Evolutionary conservation across 2,888 invertebrate genomes (phyloP).

Genomic region (Coremacera marginata): DNA sequence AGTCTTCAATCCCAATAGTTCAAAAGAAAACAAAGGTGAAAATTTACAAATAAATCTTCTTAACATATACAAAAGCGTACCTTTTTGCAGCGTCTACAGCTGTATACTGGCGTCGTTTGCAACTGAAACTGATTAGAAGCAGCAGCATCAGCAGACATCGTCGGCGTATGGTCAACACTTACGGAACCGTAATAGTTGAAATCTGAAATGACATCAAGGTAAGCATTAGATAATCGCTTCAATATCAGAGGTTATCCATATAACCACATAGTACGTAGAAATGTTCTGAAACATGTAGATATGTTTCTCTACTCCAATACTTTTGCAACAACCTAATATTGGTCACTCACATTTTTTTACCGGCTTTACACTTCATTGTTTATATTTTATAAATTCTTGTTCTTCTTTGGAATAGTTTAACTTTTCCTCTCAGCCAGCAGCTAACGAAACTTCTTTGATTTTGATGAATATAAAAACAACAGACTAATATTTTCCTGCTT

Average conservation of each 20-base stretch:
- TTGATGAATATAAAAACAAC: background rate
- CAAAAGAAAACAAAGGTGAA: background rate
- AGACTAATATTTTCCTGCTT: too few relatives aligned
- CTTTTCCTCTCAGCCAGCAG: slow-evolving; percentile 6
- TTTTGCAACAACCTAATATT: background rate
- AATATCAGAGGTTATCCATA: slow-evolving; percentile 20
- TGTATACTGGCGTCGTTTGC: slow-evolving; percentile 46
- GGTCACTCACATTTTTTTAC: background rate
- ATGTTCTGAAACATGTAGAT: background rate
- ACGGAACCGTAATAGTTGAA: slow-evolving; percentile 22
- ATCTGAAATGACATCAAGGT: slow-evolving; percentile 12
- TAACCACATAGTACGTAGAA: background rate
- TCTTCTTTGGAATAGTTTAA: slow-evolving; percentile 26
- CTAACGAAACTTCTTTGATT: slow-evolving; percentile 3
- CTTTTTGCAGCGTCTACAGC: slow-evolving; percentile 53
- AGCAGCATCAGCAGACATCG: slow-evolving; percentile 17
- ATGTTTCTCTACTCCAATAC: background rate
- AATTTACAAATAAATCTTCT: background rate
- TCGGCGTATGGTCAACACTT: slow-evolving; percentile 5
- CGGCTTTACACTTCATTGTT: slow-evolving; percentile 32
- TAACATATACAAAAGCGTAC: slow-evolving; percentile 30
- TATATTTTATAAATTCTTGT: slow-evolving; percentile 36
- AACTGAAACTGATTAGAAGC: slow-evolving; percentile 25
- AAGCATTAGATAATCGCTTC: slow-evolving; percentile 33
- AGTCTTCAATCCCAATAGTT: slow-evolving; percentile 50